phyloP scores from a whole-genome alignment of 2,797 vertebrate genomes.

The Poecilia gillii region DNA sequence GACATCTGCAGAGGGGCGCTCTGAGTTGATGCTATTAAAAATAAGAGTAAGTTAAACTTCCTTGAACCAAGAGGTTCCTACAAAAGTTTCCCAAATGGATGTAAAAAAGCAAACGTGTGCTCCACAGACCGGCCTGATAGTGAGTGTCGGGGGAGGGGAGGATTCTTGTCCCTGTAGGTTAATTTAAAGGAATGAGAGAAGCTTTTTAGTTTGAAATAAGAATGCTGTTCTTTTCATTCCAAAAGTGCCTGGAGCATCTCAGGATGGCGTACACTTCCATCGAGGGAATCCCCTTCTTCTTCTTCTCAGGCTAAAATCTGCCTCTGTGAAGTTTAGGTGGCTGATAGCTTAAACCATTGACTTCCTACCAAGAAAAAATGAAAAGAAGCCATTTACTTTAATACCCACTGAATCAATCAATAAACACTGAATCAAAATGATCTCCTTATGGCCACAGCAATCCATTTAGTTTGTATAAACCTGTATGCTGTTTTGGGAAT shows the following conservation, averaged over 20 bases:
- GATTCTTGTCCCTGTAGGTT: conserved; percentile 18
- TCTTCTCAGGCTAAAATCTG: conserved; percentile 38
- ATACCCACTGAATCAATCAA: conserved; percentile 29
- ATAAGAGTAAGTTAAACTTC: background rate
- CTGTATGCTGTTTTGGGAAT: conserved; percentile 72
- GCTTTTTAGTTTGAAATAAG: conserved; percentile 69
- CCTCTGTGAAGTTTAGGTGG: conserved; percentile 32
- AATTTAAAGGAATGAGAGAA: conserved; percentile 55
- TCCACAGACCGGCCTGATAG: conserved; percentile 36
- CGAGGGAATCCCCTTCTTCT: conserved; percentile 58
- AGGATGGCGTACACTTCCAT: conserved; percentile 56
- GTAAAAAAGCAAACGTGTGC: conserved; percentile 28
- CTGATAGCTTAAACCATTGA: conserved; percentile 30
- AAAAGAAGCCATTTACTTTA: conserved; percentile 27
- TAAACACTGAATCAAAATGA: conserved; percentile 43
- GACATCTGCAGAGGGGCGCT: background rate
- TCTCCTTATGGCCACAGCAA: conserved; percentile 47
- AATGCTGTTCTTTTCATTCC: conserved; percentile 64
- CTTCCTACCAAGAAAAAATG: conserved; percentile 21
- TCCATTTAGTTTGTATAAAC: conserved; percentile 55
- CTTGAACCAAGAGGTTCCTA: background rate
- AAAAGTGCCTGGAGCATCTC: conserved; percentile 50
- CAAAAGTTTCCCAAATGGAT: background rate
- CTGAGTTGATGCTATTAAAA: background rate
- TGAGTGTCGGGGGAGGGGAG: conserved; percentile 33